Percentiles rank a stretch among this genome's conserved stretches.
These are phyloP conservation scores for Boloria selene DNA, from an alignment of 2,888 invertebrate genomes.

Conservation along the genomic window DNA sequence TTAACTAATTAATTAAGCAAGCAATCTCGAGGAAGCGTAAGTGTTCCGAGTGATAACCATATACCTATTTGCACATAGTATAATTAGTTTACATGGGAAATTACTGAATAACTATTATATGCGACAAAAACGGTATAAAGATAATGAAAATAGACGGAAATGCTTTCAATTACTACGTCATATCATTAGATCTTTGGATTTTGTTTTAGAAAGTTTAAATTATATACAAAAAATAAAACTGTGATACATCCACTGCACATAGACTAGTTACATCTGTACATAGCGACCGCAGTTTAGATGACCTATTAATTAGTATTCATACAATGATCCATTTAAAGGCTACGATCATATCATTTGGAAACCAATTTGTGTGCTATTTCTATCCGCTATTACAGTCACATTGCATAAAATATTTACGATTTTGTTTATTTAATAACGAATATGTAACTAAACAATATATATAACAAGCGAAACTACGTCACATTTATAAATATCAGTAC, in stretches of 20 bases:
- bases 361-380: conserved; percentile 1
- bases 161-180: no score
- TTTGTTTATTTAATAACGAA: not conserved
- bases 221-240: no score
- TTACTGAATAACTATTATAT: conserved; percentile 3
- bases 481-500: not conserved
- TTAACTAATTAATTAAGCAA: conserved; percentile 43
- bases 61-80: conserved; percentile 1
- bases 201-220: no score
- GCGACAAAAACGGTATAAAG: not conserved
- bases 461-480: not conserved
- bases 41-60: conserved; percentile 29
- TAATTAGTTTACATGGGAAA: conserved; percentile 11
- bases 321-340: conserved; percentile 4
- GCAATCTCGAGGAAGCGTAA: conserved; percentile 30
- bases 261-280: no score
- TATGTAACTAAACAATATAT: not conserved
- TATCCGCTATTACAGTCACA: conserved; percentile 10
- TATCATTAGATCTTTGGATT: no score
- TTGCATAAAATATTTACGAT: conserved; percentile 9
- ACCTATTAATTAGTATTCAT: not conserved
- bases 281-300: no score
- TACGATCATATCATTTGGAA: conserved; percentile 9
- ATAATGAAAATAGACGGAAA: no score
- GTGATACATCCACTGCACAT: no score